These are phyloP conservation scores for Antigone vipio DNA, from an alignment of 2,113 vertebrate genomes.

Conservation along the genomic window DNA sequence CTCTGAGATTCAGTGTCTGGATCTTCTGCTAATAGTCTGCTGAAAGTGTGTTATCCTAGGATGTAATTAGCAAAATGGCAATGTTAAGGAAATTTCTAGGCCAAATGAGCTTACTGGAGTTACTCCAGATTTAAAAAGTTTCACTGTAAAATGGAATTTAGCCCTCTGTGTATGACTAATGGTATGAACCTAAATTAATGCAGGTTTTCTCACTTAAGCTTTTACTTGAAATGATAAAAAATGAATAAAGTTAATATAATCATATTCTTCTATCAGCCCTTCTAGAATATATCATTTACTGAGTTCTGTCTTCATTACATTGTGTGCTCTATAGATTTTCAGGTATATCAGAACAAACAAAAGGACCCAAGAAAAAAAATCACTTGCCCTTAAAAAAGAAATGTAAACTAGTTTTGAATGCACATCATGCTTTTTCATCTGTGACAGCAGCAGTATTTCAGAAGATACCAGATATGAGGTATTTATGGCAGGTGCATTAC, in stretches of 20 bases:
- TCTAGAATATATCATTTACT: background rate
- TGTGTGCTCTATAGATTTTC: background rate
- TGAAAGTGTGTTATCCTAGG: slow-evolving; percentile 3
- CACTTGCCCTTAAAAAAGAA: slow-evolving; percentile 40
- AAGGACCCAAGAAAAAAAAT: slow-evolving; percentile 36
- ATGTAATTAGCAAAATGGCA: slow-evolving; percentile 19
- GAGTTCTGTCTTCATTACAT: background rate
- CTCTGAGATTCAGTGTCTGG: background rate
- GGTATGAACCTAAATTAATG: background rate
- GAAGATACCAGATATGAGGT: slow-evolving; percentile 68
- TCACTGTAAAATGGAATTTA: slow-evolving; percentile 7
- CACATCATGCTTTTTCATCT: slow-evolving; percentile 65
- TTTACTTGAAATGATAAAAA: slow-evolving; percentile 22
- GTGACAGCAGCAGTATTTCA: slow-evolving; percentile 74
- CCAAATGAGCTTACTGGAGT: background rate
- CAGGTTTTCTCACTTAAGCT: background rate
- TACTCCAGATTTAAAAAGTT: background rate
- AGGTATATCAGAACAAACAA: slow-evolving; percentile 32
- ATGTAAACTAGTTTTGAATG: slow-evolving; percentile 68
- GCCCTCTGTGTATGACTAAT: background rate
- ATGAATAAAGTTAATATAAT: background rate
- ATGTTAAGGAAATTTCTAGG: slow-evolving; percentile 17
- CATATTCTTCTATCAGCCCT: background rate
- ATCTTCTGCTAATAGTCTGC: background rate
- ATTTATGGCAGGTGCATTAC: slow-evolving; percentile 77